Base-by-base conservation (phyloP, 2,888 invertebrate species). In the Scaptomyza parva region DNA sequence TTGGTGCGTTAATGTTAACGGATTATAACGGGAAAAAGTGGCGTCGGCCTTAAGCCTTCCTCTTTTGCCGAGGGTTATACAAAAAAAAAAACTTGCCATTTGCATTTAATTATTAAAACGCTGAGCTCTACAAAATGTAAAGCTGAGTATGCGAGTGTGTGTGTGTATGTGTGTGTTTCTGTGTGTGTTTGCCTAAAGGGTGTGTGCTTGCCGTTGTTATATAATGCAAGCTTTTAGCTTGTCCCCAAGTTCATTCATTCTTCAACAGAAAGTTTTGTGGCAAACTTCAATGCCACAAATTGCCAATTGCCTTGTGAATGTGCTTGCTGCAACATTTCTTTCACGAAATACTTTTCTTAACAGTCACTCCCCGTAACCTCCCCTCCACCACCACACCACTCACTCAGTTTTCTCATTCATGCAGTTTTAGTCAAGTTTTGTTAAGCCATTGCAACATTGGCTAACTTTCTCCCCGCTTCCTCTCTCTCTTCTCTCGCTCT, bases 21-120 rank as follows among this genome's bases (percentile, higher is more conserved):
- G 78, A 78, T 81, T 81, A 83, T 80, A 52, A 45, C 48, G 68
- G 68, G 60, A 51, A 53, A 37, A 50, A 60, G 47, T 14, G 47
- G 28, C 20, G 6, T 14, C 11, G 35, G 35, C 2, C 33, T 17
- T 1, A 2, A 22, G 2, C 28, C 6, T 26, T 26, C 8, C 8
- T 47, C 39, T 48, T 50, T 3, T 4, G 57, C 33, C 37, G 50
- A 62, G 71, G 58, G 51, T 47, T 65, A 60, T 60, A n/a, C n/a
- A n/a, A n/a, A n/a, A n/a, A n/a, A n/a, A 68, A 69, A 43, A 58
- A 67, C 53, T 54, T 54, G 39, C 53, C 78, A 74, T 74, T 76
- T 85, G 82, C 74, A 78, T 82, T 82, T 82, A 78, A 82, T 85
- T 71, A 85, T 75, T 77, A 75, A 79, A 79, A 66, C 50, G 69